Percentiles rank a stretch among this genome's conserved stretches.
Evolutionary conservation across 2,113 vertebrate genomes (phyloP).

Genomic region (Muntiacus muntjak): DNA sequence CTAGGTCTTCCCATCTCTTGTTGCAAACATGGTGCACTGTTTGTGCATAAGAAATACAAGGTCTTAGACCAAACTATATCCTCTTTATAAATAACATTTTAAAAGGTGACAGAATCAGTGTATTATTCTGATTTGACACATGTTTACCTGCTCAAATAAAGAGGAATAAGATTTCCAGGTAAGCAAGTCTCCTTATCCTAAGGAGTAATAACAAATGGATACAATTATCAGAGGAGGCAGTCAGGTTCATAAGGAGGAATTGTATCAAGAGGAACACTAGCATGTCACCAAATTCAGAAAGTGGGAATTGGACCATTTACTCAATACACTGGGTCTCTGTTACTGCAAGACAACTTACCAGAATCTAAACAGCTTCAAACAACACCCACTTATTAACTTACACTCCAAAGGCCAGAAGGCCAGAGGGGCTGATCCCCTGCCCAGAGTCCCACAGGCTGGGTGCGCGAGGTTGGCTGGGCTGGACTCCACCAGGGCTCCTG

Average conservation of each 20-base stretch:
- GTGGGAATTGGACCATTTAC: neutral
- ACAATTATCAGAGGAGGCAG: neutral
- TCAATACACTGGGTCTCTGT: neutral
- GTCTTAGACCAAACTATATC: neutral
- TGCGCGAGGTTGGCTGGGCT: neutral
- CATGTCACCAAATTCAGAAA: too few relatives aligned
- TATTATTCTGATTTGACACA: neutral
- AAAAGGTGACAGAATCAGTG: neutral
- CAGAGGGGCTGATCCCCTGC: neutral
- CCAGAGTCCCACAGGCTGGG: neutral
- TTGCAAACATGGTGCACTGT: neutral
- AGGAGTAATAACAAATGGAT: neutral
- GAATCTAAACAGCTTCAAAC: neutral
- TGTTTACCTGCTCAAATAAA: conserved; percentile 12
- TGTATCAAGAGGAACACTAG: neutral
- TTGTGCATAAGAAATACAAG: neutral
- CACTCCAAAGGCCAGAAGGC: neutral
- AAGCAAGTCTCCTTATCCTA: neutral
- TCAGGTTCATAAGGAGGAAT: neutral
- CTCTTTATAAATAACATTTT: neutral
- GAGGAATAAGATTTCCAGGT: neutral
- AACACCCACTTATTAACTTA: neutral
- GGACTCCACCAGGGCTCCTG: neutral
- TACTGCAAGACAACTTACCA: neutral
- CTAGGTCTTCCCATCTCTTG: neutral